These are phyloP conservation scores for Odontesthes bonariensis DNA, from an alignment of 2,113 vertebrate species.

Conservation along the genomic window DNA sequence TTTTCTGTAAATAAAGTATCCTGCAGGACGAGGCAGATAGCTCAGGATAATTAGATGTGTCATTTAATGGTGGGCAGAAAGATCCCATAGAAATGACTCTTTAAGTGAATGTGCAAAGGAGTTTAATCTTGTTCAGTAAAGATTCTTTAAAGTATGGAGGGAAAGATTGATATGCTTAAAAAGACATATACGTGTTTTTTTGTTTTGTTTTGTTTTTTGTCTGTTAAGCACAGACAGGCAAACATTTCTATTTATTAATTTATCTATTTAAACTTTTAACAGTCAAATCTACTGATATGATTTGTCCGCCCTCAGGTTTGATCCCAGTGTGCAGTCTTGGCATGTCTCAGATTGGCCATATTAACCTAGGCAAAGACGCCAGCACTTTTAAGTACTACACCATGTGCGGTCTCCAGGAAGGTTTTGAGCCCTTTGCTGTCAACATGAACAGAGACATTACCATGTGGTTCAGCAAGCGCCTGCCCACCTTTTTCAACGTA, in stretches of 20 bases:
- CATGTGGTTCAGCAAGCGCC: slow-evolving; percentile 99
- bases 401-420: slow-evolving; percentile 97
- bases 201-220: too few species aligned
- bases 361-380: slow-evolving; percentile 96
- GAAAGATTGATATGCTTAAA: background rate
- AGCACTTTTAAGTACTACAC: slow-evolving; percentile 97
- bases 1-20: too few species aligned
- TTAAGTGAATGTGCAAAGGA: too few species aligned
- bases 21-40: too few species aligned
- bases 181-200: too few species aligned
- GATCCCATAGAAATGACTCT: background rate
- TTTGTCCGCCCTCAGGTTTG: slow-evolving; percentile 81
- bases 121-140: background rate
- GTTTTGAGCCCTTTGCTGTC: slow-evolving; percentile 96
- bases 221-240: too few species aligned
- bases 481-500: slow-evolving; percentile 95
- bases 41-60: too few species aligned
- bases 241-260: background rate
- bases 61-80: background rate
- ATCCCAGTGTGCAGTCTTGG: slow-evolving; percentile 94
- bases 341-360: slow-evolving; percentile 91
- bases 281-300: background rate
- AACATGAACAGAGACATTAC: slow-evolving; percentile 98
- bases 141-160: background rate
- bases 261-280: background rate